Base-by-base conservation (phyloP, 2,888 invertebrate species). In the Idaea straminata region DNA sequence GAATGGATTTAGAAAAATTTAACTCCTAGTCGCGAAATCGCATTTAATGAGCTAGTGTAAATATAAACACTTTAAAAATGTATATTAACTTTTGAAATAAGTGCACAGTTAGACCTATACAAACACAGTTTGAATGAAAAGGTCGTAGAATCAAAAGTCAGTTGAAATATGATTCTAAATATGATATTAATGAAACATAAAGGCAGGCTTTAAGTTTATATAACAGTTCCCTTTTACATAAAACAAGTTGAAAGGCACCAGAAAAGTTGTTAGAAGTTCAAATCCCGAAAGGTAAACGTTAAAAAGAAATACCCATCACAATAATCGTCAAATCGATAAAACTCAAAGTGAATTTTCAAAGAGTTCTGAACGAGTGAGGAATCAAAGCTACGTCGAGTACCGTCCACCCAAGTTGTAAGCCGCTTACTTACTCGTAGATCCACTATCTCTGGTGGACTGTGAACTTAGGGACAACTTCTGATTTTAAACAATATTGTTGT, bases 331-430 rank as follows among this genome's bases (percentile, higher is more conserved):
- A 59, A 25, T 59, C 34, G 25, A 64, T 65, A 69, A 69, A 69
- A 66, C 64, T 69, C 63, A 63, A 64, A 63, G 66, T 47, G 66
- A 64, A 66, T 69, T 69, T 64, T 57, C 59, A 61, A 67, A 65
- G 65, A 69, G 67, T 64, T 69, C 69, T 64, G 61, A 64, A 66
- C 64, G 65, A 66, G 67, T 70, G 73, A 16, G 75, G 75, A 78
- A 78, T 78, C 76, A 78, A 76, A 77, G 77, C 69, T 72, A 68
- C 64, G 73, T 47, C 13, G 47, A 13, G 73, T 73, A 72, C 69
- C 72, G 73, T 61, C 69, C 72, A 78, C 81, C 75, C 77, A 78
- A 81, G 78, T 80, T 79, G 76, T 80, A 81, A 81, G 80, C 81
- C 70, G 79, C 79, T 81, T 81, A 80, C 71, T 76, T 75, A 25